These are phyloP conservation scores for Aspidoscelis tigris DNA, from an alignment of 2,113 vertebrate species.

Conservation along the genomic window DNA sequence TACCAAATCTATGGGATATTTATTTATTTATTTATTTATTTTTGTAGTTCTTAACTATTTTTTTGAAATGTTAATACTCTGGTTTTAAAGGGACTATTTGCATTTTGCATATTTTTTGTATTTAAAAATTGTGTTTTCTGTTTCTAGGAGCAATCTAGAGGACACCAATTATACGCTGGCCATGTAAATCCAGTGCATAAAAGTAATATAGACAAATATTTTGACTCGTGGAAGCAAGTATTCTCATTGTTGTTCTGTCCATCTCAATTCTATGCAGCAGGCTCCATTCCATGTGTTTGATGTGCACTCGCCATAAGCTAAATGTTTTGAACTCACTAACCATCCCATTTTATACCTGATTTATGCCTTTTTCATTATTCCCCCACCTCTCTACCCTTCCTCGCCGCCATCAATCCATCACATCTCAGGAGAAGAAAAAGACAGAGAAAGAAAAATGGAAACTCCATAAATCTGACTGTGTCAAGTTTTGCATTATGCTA, in stretches of 20 bases:
- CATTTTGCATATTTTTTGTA: too few species aligned
- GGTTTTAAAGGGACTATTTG: too few species aligned
- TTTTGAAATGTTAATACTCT: too few species aligned
- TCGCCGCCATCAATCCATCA: conserved; percentile 46
- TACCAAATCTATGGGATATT: too few species aligned
- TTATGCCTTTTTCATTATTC: conserved; percentile 51
- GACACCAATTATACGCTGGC: too few species aligned
- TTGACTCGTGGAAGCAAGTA: too few species aligned
- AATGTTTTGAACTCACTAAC: not conserved
- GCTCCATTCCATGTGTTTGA: not conserved
- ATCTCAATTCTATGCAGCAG: not conserved
- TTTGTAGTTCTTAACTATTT: too few species aligned
- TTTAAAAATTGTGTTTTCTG: too few species aligned
- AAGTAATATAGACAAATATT: too few species aligned
- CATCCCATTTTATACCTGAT: not conserved
- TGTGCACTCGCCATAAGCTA: fast-evolving
- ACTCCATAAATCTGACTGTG: conserved; percentile 23
- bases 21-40: too few species aligned
- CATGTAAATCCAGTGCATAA: too few species aligned
- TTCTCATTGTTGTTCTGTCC: conserved; percentile 11
- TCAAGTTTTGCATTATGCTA: not conserved
- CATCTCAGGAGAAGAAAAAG: conserved; percentile 11
- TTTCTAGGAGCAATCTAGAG: too few species aligned
- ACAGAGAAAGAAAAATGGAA: not conserved
- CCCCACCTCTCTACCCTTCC: not conserved